phyloP scores from a whole-genome alignment of 1,140 invertebrate species.

The Contarinia nasturtii region DNA sequence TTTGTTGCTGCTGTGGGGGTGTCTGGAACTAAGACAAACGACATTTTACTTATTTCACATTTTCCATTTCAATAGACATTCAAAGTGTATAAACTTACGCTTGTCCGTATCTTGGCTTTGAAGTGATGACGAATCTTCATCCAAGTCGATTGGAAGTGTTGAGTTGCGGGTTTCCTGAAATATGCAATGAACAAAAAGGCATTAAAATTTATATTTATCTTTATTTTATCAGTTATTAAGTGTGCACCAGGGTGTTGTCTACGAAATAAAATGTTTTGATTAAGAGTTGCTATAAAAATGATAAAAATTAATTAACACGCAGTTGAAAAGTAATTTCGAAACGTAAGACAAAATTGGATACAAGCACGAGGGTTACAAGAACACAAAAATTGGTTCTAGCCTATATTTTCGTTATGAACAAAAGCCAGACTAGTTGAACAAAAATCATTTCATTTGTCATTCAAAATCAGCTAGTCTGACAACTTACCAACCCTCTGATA shows the following conservation, averaged over 20 bases:
- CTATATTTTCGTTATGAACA: conserved; percentile 1
- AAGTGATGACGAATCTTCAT: conserved; percentile 72
- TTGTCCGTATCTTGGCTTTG: conserved; percentile 54
- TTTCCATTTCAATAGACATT: too few species aligned
- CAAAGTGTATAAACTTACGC: conserved; percentile 33
- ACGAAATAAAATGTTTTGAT: not conserved
- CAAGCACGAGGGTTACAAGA: not conserved
- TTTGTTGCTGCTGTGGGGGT: conserved; percentile 17
- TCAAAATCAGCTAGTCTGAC: conserved; percentile 7
- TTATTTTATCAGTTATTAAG: not conserved
- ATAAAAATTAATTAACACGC: not conserved
- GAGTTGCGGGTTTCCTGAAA: conserved; percentile 67
- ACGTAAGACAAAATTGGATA: not conserved
- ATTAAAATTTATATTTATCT: not conserved
- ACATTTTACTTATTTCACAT: too few species aligned
- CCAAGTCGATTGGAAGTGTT: conserved; percentile 68
- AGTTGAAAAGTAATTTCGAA: conserved; percentile 1
- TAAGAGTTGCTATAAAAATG: too few species aligned
- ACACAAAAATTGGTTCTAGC: not conserved
- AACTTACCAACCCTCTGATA: conserved; percentile 28
- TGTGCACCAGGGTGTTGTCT: too few species aligned
- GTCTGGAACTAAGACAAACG: conserved; percentile 17
- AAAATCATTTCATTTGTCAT: not conserved
- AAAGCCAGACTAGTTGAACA: conserved; percentile 3
- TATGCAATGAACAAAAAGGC: conserved; percentile 4